A percentile compares a stretch with the other conserved stretches of the same genome.
These are phyloP conservation scores for Steinernema khuongi DNA, from an alignment of 1,140 invertebrate species.

Conservation along the genomic window DNA sequence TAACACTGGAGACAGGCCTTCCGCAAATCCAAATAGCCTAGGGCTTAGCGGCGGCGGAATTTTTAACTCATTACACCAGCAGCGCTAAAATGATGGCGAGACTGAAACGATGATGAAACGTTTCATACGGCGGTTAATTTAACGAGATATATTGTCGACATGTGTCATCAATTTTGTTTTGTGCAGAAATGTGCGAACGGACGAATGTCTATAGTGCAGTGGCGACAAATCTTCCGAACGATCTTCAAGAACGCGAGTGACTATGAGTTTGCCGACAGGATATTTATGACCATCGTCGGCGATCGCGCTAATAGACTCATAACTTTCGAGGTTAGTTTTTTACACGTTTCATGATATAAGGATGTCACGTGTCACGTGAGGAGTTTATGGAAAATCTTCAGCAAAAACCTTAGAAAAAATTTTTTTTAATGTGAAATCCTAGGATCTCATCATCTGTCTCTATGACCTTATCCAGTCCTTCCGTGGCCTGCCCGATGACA, in stretches of 20 bases:
- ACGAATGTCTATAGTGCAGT: background rate
- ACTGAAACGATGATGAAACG: background rate
- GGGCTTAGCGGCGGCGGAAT: no score
- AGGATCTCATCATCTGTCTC: conserved; percentile 7
- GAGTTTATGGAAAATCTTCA: no score
- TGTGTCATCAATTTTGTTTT: background rate
- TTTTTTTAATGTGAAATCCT: no score
- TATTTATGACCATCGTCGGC: background rate
- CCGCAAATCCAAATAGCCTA: no score
- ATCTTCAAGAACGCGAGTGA: background rate
- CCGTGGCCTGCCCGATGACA: background rate
- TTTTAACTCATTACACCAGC: no score
- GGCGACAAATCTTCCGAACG: background rate
- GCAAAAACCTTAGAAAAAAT: no score
- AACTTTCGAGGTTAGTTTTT: background rate
- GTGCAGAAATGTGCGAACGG: background rate
- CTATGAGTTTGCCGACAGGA: background rate
- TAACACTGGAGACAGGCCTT: no score
- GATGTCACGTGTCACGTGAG: no score
- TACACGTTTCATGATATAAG: background rate
- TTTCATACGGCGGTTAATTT: no score
- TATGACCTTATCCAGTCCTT: background rate
- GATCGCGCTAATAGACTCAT: background rate
- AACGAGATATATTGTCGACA: no score
- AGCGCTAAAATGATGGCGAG: no score